phyloP scores from a whole-genome alignment of 2,888 invertebrate genomes.

The Drosophila ezoana region DNA sequence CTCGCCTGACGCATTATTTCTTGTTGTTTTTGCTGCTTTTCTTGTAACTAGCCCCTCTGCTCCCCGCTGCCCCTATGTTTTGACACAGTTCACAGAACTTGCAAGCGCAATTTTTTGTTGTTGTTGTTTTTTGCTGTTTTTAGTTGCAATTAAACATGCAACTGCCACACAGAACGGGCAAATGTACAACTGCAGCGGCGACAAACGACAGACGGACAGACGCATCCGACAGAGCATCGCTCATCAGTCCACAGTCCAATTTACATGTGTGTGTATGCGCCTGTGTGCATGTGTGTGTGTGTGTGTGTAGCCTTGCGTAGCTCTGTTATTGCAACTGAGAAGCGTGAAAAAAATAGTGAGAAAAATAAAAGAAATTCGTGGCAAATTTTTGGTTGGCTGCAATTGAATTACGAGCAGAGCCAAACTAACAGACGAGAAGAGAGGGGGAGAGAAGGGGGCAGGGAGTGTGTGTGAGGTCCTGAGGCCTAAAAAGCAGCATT shows the following conservation, averaged over 20 bases:
- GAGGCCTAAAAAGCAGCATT: background rate
- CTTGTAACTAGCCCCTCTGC: constrained; percentile 9
- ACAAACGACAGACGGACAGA: constrained; percentile 26
- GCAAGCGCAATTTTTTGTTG: constrained; percentile 58
- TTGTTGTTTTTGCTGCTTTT: constrained; percentile 8
- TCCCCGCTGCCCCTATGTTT: constrained; percentile 37
- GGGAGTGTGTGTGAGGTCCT: background rate
- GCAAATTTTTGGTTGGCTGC: constrained; percentile 43
- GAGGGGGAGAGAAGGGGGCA: background rate
- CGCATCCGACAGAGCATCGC: constrained; percentile 54
- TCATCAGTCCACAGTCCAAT: constrained; percentile 72
- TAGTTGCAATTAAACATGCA: constrained; percentile 80
- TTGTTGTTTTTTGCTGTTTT: constrained; percentile 54
- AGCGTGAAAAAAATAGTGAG: constrained; percentile 32
- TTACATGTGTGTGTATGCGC: constrained; percentile 42
- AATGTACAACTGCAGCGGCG: constrained; percentile 40
- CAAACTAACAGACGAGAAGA: constrained; percentile 20
- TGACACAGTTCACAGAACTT: constrained; percentile 75
- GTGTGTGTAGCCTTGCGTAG: constrained; percentile 9
- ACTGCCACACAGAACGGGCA: constrained; percentile 57
- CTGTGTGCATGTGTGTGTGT: constrained; percentile 10
- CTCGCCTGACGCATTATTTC: background rate
- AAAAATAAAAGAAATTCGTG: constrained; percentile 33
- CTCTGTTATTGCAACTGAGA: constrained; percentile 26
- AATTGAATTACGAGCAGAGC: constrained; percentile 44